Conservation (phyloP, 2,888 invertebrate genomes). For the Ptilodon capucinus region DNA sequence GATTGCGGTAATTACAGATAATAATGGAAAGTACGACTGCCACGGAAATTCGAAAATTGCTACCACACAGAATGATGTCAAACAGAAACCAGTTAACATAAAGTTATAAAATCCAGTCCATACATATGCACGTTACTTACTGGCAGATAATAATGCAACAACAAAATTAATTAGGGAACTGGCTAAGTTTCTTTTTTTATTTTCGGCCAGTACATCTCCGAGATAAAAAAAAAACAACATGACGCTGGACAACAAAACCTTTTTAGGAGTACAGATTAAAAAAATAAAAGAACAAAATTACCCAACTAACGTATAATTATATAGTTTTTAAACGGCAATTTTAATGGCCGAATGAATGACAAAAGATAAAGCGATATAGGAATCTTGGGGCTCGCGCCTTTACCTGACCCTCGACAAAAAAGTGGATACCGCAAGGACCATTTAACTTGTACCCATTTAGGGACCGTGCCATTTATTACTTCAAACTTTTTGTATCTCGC, state of each 20-base stretch:
- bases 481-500: constrained; percentile 41
- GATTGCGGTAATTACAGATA: no score
- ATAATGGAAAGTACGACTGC: no score
- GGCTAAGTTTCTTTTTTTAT: not conserved
- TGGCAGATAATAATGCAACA: not conserved
- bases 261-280: constrained; percentile 19
- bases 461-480: constrained; percentile 64
- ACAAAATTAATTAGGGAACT: not conserved
- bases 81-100: no score
- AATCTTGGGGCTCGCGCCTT: constrained; percentile 48
- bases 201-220: no score
- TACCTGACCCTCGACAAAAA: constrained; percentile 53
- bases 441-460: constrained; percentile 55
- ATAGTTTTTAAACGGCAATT: constrained; percentile 41
- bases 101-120: no score
- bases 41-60: no score
- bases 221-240: not conserved
- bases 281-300: constrained; percentile 17
- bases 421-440: constrained; percentile 44
- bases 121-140: no score
- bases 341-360: constrained; percentile 34
- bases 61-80: no score
- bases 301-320: constrained; percentile 38
- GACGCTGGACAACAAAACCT: not conserved
- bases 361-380: constrained; percentile 33